phyloP scores from a whole-genome alignment of 2,113 vertebrate species.

The Ammodytes dubius region DNA sequence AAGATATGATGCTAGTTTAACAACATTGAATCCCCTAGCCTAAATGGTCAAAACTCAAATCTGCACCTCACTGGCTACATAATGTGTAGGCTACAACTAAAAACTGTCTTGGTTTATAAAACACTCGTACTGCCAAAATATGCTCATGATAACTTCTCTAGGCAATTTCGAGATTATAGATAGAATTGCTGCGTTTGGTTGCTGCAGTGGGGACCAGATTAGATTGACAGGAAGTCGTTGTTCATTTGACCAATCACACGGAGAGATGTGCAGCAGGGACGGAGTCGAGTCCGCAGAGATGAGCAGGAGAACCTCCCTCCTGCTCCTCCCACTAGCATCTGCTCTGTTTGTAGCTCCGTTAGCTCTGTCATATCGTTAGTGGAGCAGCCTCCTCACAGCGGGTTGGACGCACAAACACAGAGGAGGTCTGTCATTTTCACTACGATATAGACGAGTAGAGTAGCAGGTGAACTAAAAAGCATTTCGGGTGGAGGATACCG shows the following conservation, averaged over 20 bases:
- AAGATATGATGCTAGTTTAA: no score
- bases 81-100: not conserved
- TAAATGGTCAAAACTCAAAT: not conserved
- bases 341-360: constrained; percentile 60
- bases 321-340: constrained; percentile 14
- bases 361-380: constrained; percentile 50
- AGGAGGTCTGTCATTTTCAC: not conserved
- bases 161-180: not conserved
- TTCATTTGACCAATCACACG: constrained; percentile 64
- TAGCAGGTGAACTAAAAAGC: not conserved
- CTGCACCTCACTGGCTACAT: not conserved
- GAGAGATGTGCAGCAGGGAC: constrained; percentile 6
- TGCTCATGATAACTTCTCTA: not conserved
- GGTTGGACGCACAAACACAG: constrained; percentile 13
- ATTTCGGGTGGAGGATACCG: constrained; percentile 4
- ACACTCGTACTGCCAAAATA: not conserved
- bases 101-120: not conserved
- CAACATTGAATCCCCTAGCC: no score
- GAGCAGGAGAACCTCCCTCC: not conserved
- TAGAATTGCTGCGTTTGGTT: not conserved
- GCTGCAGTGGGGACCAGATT: not conserved
- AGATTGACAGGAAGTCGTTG: constrained; percentile 50
- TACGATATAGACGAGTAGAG: not conserved
- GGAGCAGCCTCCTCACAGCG: constrained; percentile 10
- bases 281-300: constrained; percentile 2